A percentile compares a stretch with the other conserved stretches of the same genome.
phyloP scores from a whole-genome alignment of 1,140 invertebrate species.

The Formica exsecta region DNA sequence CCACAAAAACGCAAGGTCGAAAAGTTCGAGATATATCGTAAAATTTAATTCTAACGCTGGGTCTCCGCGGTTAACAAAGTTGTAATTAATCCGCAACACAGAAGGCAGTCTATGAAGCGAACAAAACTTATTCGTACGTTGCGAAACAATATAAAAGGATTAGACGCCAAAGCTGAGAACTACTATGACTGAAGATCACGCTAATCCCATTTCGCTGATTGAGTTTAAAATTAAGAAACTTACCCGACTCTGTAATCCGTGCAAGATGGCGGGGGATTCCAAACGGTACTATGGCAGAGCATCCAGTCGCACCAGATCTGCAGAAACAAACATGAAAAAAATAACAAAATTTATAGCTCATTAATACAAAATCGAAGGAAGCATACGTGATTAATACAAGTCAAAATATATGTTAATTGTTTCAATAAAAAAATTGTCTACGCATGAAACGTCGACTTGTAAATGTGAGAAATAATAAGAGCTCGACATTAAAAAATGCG shows the following conservation, averaged over 20 bases:
- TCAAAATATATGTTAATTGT: no score
- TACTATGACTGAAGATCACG: not conserved
- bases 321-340: constrained; percentile 65
- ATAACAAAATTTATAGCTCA: not conserved
- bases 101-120: constrained; percentile 2
- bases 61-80: constrained; percentile 30
- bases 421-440: no score
- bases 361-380: not conserved
- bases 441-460: not conserved
- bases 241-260: constrained; percentile 93
- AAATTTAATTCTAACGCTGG: not conserved
- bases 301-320: constrained; percentile 97
- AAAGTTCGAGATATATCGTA: constrained; percentile 56
- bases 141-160: constrained; percentile 55
- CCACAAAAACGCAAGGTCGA: constrained; percentile 63
- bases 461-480: not conserved
- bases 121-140: constrained; percentile 23
- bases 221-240: constrained; percentile 82
- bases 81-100: constrained; percentile 25
- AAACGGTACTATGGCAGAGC: constrained; percentile 93
- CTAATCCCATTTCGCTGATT: constrained; percentile 37
- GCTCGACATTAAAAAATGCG: not conserved
- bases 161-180: constrained; percentile 6
- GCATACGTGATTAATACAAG: no score
- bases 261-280: constrained; percentile 94